These are phyloP conservation scores for Artemia sinica DNA, from an alignment of 2,888 invertebrate genomes.

Conservation along the genomic window DNA sequence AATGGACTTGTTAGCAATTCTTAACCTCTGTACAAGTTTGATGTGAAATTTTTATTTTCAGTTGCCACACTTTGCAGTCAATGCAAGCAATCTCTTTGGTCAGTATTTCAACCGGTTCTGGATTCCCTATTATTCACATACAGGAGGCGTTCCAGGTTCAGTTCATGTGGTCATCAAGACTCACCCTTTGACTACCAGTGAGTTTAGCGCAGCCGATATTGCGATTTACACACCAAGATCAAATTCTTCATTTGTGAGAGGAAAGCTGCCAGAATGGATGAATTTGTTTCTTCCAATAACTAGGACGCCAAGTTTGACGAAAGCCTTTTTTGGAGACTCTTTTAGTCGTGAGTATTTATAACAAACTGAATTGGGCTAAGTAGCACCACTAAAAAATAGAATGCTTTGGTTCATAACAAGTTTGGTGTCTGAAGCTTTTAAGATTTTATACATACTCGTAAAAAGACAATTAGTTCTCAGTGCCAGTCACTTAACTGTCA, in stretches of 20 bases:
- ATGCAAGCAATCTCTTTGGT: constrained; percentile 1
- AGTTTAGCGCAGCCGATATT: not conserved
- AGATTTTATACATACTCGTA: too few species aligned
- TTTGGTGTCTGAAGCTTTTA: too few species aligned
- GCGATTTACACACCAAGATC: not conserved
- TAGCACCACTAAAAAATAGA: too few species aligned
- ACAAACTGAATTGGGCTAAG: too few species aligned
- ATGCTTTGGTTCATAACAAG: too few species aligned
- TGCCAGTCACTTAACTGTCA: too few species aligned
- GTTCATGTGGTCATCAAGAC: not conserved
- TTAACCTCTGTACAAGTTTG: too few species aligned
- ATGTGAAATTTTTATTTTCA: not conserved
- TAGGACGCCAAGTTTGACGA: not conserved
- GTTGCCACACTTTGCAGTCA: constrained; percentile 8
- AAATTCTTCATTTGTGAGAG: constrained; percentile 2
- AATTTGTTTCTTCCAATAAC: not conserved
- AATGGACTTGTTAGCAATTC: too few species aligned
- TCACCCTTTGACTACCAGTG: not conserved
- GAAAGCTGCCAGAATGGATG: constrained; percentile 1
- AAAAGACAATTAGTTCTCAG: too few species aligned
- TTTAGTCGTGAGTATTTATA: not conserved
- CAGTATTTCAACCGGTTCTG: constrained; percentile 7
- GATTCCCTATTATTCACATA: not conserved
- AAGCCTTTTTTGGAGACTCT: not conserved
- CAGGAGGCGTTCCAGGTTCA: not conserved